Evolutionary conservation across 2,888 invertebrate species (phyloP).

Genomic region (Silvanus unidentatus): DNA sequence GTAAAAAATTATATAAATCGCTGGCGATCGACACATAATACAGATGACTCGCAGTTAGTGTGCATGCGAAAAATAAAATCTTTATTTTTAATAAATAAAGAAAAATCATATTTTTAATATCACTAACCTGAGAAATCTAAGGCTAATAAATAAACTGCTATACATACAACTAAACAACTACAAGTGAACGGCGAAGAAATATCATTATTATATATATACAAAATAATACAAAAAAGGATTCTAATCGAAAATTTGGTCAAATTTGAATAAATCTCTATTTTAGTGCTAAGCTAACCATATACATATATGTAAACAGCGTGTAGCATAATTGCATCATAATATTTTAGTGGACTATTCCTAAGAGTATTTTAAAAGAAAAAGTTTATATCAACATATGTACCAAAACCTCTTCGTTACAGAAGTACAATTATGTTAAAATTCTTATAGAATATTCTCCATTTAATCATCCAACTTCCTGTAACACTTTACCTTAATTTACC

Average conservation of each 20-base stretch:
- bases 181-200: conserved; percentile 41
- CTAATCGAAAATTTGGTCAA: conserved; percentile 33
- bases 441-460: too few relatives aligned
- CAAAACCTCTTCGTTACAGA: too few relatives aligned
- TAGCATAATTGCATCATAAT: too few relatives aligned
- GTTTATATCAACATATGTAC: too few relatives aligned
- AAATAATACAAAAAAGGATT: conserved; percentile 42
- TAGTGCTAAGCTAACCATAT: conserved; percentile 40
- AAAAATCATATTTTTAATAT: conserved; percentile 38
- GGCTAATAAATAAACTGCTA: conserved; percentile 47
- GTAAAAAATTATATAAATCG: conserved; percentile 11
- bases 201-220: conserved; percentile 35
- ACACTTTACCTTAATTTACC: too few relatives aligned
- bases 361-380: too few relatives aligned
- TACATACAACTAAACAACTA: conserved; percentile 47
- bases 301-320: conserved; percentile 17
- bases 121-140: conserved; percentile 46
- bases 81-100: conserved; percentile 25
- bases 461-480: too few relatives aligned
- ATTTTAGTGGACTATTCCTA: too few relatives aligned
- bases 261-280: conserved; percentile 36
- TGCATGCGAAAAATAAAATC: conserved; percentile 44
- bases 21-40: conserved; percentile 45
- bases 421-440: too few relatives aligned
- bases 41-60: conserved; percentile 44